Evolutionary conservation across 2,888 invertebrate genomes (phyloP), one percentile per base, ranked within the genome.

Genomic region (Carpatolechia fugitivella): DNA sequence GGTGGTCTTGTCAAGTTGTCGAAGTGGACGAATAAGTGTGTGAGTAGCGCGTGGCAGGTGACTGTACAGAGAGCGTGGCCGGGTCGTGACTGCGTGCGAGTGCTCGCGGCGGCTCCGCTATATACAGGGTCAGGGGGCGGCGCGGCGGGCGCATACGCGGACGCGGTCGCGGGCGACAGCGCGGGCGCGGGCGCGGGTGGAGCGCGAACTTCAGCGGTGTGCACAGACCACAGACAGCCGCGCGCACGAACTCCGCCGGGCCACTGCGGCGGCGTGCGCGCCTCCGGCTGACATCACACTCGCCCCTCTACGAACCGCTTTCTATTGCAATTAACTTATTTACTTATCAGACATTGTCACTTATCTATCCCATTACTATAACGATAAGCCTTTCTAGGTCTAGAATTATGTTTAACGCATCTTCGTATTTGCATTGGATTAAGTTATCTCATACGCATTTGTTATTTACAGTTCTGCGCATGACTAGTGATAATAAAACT

Each of bases 41-140:
- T 66, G 71, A 64, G 57, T 67, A 61, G 67, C 74, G 81, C 79
- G 83, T 80, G 82, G 76, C 63, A 68, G 70, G 74, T 73, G 48
- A 76, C 79, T 83, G 82, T 72, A 79, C 76, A 74, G 74, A 75
- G 83, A 78, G 75, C 80, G 82, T 77, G 81, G 85, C 70, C 72
- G 74, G 76, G 78, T 74, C 75, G 81, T 78, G 82, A 87, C 85
- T 85, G 88, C 80, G 82, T 83, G 83, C 81, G 81, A 82, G 76
- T 76, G 76, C 68, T 71, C 70, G 80, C 76, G 76, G 74, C 69
- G 72, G 67, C 72, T 71, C 74, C 73, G 80, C 83, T 85, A 83
- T 86, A 87, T 85, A 79, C 72, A 69, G 77, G 72, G 60, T 68
- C 68, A 66, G 55, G 56, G 55, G 56, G 61, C 59, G 61, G 58